Evolutionary conservation across 2,797 vertebrate genomes (phyloP), one percentile per base, ranked within the genome.

Genomic region (Poecilia picta): DNA sequence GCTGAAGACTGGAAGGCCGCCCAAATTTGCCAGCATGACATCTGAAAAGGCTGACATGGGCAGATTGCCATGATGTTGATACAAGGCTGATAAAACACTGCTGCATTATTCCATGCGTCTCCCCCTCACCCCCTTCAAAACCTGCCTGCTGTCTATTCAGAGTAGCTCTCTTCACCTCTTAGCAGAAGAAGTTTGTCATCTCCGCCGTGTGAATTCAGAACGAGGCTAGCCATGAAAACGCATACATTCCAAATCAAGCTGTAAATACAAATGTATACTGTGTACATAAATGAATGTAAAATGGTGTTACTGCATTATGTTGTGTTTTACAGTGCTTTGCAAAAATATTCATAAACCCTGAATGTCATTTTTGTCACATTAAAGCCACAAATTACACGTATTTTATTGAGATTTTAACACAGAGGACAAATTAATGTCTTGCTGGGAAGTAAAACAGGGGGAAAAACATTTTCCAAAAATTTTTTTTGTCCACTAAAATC

Each of bases 211-310:
- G n/a, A 75, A 73, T 81, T 79, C 33, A 84, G 77, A 74, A 68
- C 46, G 59, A 83, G 79, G 45, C 73, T 77, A 76, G 73, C 81
- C 79, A 82, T 33, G 51, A 80, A 66, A 79, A 78, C 28, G 76
- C 45, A 75, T 75, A 87, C 89, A 91, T 93, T 94, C 93, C 89
- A 88, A 89, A 80, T 77, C 18, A 82, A 78, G 80, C 55, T 78
- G 74, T 81, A 78, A 83, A 89, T 81, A 84, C 51, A 78, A 82
- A 3, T 93, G 85, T 90, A 92, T 77, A 89, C 73, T 68, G 73
- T 92, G 91, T 93, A 94, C 43, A 91, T 83, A 82, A 79, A 83
- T 87, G 80, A 77, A 89, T 87, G 81, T 87, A 51, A 84, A 88
- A 80, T 83, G 80, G 78, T 91, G 76, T 81, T 82, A 81, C 64